phyloP scores from a whole-genome alignment of 2,888 invertebrate species.

The Xanthia togata region DNA sequence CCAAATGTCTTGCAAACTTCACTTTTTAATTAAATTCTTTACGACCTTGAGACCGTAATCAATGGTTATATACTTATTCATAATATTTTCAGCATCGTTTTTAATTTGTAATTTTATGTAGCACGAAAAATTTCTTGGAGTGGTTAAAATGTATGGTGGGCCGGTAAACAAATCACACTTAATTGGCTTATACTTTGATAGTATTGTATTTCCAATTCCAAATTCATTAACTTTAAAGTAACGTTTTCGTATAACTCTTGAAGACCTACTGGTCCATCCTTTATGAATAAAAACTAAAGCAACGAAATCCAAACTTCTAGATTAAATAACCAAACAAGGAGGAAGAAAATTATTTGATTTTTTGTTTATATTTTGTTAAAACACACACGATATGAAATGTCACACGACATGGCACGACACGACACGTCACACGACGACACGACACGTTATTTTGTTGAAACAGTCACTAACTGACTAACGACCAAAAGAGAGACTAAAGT shows the following conservation, averaged over 20 bases:
- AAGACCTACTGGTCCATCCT: background rate
- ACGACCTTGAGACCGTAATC: constrained; percentile 20
- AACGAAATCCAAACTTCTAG: background rate
- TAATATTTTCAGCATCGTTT: background rate
- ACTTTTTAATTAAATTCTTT: constrained; percentile 42
- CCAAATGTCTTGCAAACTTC: constrained; percentile 31
- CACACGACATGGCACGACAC: too few relatives aligned
- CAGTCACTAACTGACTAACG: too few relatives aligned
- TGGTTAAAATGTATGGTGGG: background rate
- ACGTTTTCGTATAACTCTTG: background rate
- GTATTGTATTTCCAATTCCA: background rate
- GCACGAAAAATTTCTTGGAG: background rate
- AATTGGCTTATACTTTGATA: too few relatives aligned
- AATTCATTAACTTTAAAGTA: background rate
- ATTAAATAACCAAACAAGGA: background rate
- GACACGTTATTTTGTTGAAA: too few relatives aligned
- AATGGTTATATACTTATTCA: constrained; percentile 29
- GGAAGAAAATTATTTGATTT: background rate
- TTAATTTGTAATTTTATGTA: background rate
- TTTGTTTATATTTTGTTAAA: too few relatives aligned
- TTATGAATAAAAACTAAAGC: background rate
- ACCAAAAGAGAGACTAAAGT: too few relatives aligned
- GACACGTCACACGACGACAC: too few relatives aligned
- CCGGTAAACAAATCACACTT: background rate
- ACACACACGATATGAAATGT: too few relatives aligned